Base-by-base conservation (phyloP, 2,888 invertebrate species). In the Ischnura elegans region DNA sequence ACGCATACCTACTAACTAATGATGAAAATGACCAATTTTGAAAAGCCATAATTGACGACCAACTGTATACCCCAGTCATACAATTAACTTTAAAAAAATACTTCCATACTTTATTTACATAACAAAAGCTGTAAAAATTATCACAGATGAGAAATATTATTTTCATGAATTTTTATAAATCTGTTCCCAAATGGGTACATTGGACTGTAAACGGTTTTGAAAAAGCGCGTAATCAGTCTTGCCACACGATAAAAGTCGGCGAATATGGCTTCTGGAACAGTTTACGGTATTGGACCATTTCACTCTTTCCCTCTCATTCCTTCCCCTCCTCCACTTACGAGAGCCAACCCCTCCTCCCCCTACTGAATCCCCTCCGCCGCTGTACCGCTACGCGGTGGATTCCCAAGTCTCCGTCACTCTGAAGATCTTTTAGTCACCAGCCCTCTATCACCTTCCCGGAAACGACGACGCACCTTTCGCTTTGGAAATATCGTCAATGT, bases 281-380 rank as follows among this genome's bases (percentile, higher is more conserved):
- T 87, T 87, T 87, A 87, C 87, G 87, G 87, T 87, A 87, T 87
- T 87, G 87, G 87, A 55, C 87, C 87, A 87, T 87, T 87, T 55
- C 87, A 51, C 42, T 16, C 36, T 29, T 76, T 36, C 76, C 76
- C 76, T 36, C 76, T 76, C 76, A 25, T 36, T 76, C 36, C 76
- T 36, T 10, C 36, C 10, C n/a, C 36, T 36, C 36, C 76, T 76
- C 76, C 13, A 36, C 36, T 36, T 19, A 51, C 13, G 51, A 51
- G 29, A 36, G 76, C n/a, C 25, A 29, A n/a, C 76, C 76, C 29
- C 36, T 36, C 76, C 76, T 36, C 36, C 66, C 66, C 29, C 21
- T 66, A 51, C 47, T n/a, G n/a, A n/a, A n/a, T n/a, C n/a, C n/a
- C n/a, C n/a, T n/a, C 29, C 87, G 21, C 46, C 46, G 25, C n/a